phyloP scores from a whole-genome alignment of 1,140 invertebrate species.

The Eubasilissa regina region DNA sequence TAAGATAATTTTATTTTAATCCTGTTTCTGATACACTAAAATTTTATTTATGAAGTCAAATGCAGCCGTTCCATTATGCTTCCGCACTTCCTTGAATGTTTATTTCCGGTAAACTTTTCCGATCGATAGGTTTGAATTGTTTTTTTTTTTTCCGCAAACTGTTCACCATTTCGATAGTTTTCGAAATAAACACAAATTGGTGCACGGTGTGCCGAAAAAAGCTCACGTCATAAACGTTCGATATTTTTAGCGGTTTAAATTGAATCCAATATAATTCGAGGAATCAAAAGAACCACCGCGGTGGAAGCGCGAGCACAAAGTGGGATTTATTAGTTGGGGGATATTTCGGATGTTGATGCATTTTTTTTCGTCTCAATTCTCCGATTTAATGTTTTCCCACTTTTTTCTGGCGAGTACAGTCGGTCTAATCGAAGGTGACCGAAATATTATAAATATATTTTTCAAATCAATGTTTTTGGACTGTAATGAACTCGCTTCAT shows the following conservation, averaged over 20 bases:
- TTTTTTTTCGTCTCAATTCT: constrained; percentile 45
- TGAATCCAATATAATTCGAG: constrained; percentile 48
- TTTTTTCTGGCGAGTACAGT: constrained; percentile 2
- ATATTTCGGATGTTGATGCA: constrained; percentile 45
- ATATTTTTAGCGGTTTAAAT: constrained; percentile 52
- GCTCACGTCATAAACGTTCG: constrained; percentile 30
- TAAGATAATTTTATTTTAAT: too few species aligned
- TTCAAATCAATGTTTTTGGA: too few species aligned
- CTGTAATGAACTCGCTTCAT: too few species aligned
- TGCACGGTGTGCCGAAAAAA: constrained; percentile 10
- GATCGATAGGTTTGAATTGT: too few species aligned
- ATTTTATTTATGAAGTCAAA: too few species aligned
- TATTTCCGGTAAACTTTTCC: too few species aligned
- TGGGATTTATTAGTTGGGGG: constrained; percentile 37
- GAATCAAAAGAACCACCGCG: constrained; percentile 49
- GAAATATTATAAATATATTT: too few species aligned
- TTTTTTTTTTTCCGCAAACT: too few species aligned
- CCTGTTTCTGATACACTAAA: too few species aligned
- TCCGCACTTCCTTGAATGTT: too few species aligned
- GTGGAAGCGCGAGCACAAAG: constrained; percentile 48
- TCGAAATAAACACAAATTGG: not conserved
- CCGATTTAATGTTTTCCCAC: constrained; percentile 31
- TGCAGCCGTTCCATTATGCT: too few species aligned
- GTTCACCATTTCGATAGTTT: too few species aligned
- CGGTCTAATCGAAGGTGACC: not conserved